Percentiles rank a stretch among this genome's conserved stretches.
Conservation (phyloP, 2,113 vertebrate genomes). For the human region GRCh38 chr14:27021001-27021500, state of each 20-base stretch:
- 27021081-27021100: background rate
- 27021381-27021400: background rate
- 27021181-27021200: background rate
- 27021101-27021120: background rate
- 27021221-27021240: background rate
- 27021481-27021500: background rate
- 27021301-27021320: background rate
- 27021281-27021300: too few relatives aligned
- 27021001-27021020: background rate
- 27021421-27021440: background rate
- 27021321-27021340: background rate
- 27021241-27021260: background rate
- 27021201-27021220: background rate
- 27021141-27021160: background rate
- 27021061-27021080: background rate
- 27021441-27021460: background rate
- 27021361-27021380: background rate
- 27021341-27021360: background rate
- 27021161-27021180: background rate
- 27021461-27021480: background rate
- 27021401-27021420: background rate
- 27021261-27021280: background rate
- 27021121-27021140: background rate
- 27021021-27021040: background rate
- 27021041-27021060: background rate